Evolutionary conservation across 1,140 invertebrate genomes (phyloP), one percentile per base, ranked within the genome.

Genomic region (Ceratoteleas bidentatus): DNA sequence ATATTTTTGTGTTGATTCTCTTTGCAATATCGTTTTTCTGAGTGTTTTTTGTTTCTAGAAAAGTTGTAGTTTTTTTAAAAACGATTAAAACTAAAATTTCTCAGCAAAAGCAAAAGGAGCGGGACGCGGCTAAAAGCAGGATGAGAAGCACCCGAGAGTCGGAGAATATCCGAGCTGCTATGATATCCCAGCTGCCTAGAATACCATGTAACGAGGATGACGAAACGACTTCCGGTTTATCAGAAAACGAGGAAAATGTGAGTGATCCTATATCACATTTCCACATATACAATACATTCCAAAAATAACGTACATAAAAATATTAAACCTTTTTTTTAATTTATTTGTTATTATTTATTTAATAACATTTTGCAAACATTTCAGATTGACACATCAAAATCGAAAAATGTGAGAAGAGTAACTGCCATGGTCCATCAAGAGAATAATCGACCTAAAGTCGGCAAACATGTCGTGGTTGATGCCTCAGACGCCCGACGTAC

Each of bases 141-240:
- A 85, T 90, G 61, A 87, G 86, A 54, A 84, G 91, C 70, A 90
- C 89, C 36, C 85, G 92, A 64, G 88, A 92, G 58, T 74, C 91
- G 3, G 93, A 93, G 86, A 91, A 93, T 85, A 62, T 87, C 5
- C 85, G 92, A 61, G 88, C 92, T 11, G 83, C 87, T 6, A 86
- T 92, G 86, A 78, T 93, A 15, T 82, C 88, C 6, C 81, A 87
- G 8, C 70, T 91, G 49, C 66, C 85, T 32, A 83, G 76, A 57
- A 68, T 76, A 7, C 62, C 61, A 6, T 61, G 61, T 6, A 72
- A 77, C 72, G 64, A 66, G 0, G 58, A 83, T 58, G 60, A 84
- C 9, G 65, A 52, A 53, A 33, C 33, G 49, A 47, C 50, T 15
- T 73, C 62, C 24, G 53, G 65, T 66, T 50, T 33, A 13, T 52